Evolutionary conservation across 1,140 invertebrate genomes (phyloP), one percentile per base, ranked within the genome.

Genomic region (Dendrolimus punctatus): DNA sequence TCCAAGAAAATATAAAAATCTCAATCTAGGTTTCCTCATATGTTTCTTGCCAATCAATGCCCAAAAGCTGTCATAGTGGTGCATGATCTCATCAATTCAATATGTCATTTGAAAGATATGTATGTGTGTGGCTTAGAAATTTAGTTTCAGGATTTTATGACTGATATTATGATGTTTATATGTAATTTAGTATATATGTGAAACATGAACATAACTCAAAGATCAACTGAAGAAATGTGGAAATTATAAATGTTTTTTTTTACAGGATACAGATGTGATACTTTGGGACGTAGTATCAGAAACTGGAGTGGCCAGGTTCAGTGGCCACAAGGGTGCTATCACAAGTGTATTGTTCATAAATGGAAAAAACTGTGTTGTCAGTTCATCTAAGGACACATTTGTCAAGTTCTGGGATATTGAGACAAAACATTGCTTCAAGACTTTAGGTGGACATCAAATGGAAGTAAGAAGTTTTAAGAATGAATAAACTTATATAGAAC

Each of bases 361-460:
- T 49, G 76, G 88, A 39, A 88, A 91, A 43, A 93, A 96, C 68
- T 91, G 96, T 63, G 73, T 99, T 8, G 89, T 99, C 6, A 95
- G 96, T 61, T 91, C 93, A 50, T 98, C 97, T 3, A 98, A 96
- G 83, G 98, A 99, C 81, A 94, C 94, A 8, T 95, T 95, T 80
- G 91, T 99, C 0, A 99, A 99, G 77, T 98, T 99, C 77, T 99
- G 98, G 98, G 96, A 99, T 88, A 85, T 99, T 51, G 92, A 95
- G 59, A 98, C 95, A 36, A 94, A 98, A 69, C 95, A 97, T 73
- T 99, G 98, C 82, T 99, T 99, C 69, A 95, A 96, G 80, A 99
- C 98, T 6, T 86, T 99, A 10, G 90, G 92, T 46, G 93, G 93
- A 51, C 93, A 95, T 85, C 89, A 91, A 73, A 91, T 92, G 57